Conservation (phyloP, 2,888 invertebrate species). For the Invenusta paracnida region DNA sequence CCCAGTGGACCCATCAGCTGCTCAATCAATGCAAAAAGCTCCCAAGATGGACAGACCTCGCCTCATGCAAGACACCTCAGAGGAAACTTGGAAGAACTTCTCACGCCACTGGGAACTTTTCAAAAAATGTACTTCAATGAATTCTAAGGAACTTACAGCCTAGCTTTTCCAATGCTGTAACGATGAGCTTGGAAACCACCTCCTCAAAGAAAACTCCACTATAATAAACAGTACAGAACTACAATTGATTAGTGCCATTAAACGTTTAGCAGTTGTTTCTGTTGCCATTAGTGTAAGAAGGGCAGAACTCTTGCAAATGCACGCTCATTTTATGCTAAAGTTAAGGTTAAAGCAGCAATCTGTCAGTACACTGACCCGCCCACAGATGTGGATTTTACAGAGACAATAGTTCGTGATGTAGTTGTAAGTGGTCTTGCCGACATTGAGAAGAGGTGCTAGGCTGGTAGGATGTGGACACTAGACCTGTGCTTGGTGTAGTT, state of each 20-base stretch:
- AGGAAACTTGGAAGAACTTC: background rate
- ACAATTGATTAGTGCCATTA: background rate
- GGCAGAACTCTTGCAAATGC: background rate
- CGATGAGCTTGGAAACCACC: background rate
- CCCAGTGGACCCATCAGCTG: no score
- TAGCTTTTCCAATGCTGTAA: constrained; percentile 1
- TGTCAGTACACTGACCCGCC: no score
- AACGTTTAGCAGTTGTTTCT: no score
- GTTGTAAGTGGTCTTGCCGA: background rate
- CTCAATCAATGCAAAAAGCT: no score
- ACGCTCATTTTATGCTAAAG: background rate
- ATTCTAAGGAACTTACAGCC: background rate
- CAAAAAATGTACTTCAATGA: background rate
- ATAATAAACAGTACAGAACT: background rate
- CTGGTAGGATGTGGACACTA: background rate
- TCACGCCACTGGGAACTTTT: background rate
- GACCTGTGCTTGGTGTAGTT: background rate
- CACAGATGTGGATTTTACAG: no score
- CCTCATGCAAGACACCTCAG: background rate
- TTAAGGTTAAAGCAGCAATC: no score
- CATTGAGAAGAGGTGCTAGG: background rate
- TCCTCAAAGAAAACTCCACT: background rate
- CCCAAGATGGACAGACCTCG: background rate
- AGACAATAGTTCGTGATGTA: background rate
- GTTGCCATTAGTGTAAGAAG: background rate